Percentiles rank a stretch among this genome's conserved stretches.
These are phyloP conservation scores for Microctonus aethiopoides DNA, from an alignment of 2,888 invertebrate species.

Conservation along the genomic window DNA sequence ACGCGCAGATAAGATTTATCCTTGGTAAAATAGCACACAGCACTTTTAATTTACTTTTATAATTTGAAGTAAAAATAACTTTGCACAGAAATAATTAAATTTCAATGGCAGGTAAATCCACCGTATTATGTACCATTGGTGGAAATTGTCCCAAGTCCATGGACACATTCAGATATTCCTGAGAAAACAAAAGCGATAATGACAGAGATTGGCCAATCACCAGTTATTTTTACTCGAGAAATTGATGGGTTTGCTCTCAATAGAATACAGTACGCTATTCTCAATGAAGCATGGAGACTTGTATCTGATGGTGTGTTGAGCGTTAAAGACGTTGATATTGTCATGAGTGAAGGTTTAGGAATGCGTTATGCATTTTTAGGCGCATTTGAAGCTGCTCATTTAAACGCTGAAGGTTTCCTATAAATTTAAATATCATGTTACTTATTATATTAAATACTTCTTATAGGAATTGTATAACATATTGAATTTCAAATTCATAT, in stretches of 20 bases:
- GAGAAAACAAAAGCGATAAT: constrained; percentile 80
- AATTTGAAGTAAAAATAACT: no score
- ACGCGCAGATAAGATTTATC: no score
- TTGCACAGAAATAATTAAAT: constrained; percentile 2
- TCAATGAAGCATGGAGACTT: constrained; percentile 92
- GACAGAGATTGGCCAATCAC: constrained; percentile 91
- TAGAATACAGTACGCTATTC: constrained; percentile 92
- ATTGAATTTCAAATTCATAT: constrained; percentile 2
- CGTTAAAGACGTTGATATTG: constrained; percentile 90
- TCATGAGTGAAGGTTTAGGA: constrained; percentile 94
- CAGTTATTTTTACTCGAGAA: constrained; percentile 87
- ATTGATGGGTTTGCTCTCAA: constrained; percentile 94
- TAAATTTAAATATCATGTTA: no score
- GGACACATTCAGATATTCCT: constrained; percentile 85
- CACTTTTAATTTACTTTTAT: constrained; percentile 5
- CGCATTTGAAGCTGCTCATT: constrained; percentile 90
- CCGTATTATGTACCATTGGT: constrained; percentile 96
- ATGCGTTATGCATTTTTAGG: constrained; percentile 97
- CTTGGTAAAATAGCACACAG: neutral
- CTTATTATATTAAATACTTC: neutral
- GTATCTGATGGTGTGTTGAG: constrained; percentile 86
- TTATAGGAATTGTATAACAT: neutral
- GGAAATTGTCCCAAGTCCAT: constrained; percentile 93
- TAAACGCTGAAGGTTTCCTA: constrained; percentile 86
- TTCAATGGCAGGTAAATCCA: constrained; percentile 79